Evolutionary conservation across 2,797 vertebrate genomes (phyloP).

Genomic region (Falco biarmicus): DNA sequence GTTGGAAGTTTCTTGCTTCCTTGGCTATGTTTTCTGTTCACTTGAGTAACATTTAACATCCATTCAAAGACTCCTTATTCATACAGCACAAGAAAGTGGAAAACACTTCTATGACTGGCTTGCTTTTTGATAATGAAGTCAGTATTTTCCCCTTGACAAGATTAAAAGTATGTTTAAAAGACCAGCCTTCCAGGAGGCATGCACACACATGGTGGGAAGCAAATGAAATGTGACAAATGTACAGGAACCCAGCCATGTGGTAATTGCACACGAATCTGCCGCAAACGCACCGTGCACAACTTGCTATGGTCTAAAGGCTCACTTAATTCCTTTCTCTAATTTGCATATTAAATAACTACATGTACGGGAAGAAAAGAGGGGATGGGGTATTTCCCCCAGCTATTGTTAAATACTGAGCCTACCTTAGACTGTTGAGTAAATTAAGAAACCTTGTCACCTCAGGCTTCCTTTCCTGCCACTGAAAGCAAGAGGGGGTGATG

Average conservation of each 20-base stretch:
- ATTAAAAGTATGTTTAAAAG: neutral
- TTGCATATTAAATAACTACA: neutral
- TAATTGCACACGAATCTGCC: neutral
- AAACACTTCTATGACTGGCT: neutral
- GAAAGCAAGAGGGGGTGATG: neutral
- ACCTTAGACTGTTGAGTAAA: neutral
- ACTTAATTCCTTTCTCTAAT: neutral
- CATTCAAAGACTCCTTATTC: neutral
- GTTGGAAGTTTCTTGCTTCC: neutral
- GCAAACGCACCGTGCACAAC: neutral
- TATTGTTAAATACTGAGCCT: neutral
- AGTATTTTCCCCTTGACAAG: neutral
- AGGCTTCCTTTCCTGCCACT: neutral
- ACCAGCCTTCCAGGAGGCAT: neutral
- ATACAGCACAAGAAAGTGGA: neutral
- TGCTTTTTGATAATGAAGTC: constrained; percentile 7
- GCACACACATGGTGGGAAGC: neutral
- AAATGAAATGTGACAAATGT: constrained; percentile 47
- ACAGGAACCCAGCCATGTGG: neutral
- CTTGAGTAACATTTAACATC: neutral
- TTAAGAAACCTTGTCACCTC: neutral
- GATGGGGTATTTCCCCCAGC: neutral
- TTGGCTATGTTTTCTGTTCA: neutral
- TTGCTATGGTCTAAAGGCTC: constrained; percentile 29
- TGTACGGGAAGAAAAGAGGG: neutral